A percentile compares a stretch with the other conserved stretches of the same genome.
phyloP scores from a whole-genome alignment of 2,113 vertebrate species.

The Neodon shergylaensis region DNA sequence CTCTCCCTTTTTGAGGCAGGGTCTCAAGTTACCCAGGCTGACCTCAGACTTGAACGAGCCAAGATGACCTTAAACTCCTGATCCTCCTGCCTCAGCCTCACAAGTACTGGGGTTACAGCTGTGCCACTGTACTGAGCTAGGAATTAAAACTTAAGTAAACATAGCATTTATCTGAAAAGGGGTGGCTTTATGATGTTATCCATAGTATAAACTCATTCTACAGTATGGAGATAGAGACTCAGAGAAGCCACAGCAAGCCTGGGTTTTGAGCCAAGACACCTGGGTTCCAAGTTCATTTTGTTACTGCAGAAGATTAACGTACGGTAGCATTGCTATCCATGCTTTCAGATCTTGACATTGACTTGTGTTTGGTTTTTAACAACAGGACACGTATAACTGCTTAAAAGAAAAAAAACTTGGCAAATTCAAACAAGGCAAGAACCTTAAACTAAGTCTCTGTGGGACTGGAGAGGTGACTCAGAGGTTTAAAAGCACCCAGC shows the following conservation, averaged over 20 bases:
- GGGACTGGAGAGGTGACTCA: too few species aligned
- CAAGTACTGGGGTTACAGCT: not conserved
- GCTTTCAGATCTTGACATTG: conserved; percentile 21
- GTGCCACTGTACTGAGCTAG: not conserved
- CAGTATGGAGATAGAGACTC: not conserved
- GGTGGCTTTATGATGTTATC: not conserved
- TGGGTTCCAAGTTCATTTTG: not conserved
- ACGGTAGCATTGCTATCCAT: not conserved
- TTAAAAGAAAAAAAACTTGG: not conserved
- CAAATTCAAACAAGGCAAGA: not conserved
- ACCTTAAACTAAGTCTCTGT: not conserved
- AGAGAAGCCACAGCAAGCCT: not conserved
- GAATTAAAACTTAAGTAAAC: not conserved
- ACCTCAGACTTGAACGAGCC: not conserved
- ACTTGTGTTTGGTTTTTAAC: conserved; percentile 30
- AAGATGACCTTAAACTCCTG: not conserved
- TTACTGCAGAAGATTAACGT: not conserved
- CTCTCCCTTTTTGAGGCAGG: too few species aligned
- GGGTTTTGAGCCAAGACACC: not conserved
- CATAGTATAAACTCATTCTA: not conserved
- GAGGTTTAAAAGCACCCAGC: not conserved
- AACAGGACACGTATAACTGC: not conserved
- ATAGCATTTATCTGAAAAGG: not conserved
- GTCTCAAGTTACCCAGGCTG: too few species aligned
- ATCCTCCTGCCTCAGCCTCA: not conserved